Conservation (phyloP, 2,113 vertebrate genomes). For the Labeo catla region DNA sequence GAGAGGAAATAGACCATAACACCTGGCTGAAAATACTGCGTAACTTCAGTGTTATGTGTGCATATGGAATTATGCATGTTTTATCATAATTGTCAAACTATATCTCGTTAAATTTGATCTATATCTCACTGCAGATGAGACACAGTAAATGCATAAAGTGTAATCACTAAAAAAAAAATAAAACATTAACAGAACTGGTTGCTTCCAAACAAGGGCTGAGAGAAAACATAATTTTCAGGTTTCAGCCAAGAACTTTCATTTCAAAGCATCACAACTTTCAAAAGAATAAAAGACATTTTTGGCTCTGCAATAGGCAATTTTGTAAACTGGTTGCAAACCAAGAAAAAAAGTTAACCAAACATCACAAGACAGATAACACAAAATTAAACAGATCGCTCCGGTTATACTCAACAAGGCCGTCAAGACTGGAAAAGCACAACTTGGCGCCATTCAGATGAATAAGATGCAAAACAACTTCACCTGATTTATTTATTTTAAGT, state of each 20-base stretch:
- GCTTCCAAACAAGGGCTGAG: not conserved
- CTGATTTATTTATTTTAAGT: not conserved
- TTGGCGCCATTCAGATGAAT: not conserved
- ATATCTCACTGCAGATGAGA: not conserved
- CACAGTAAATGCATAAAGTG: not conserved
- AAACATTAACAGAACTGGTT: not conserved
- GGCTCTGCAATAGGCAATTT: not conserved
- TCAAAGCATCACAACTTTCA: not conserved
- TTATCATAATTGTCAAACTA: not conserved
- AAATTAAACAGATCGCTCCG: not conserved
- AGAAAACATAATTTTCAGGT: not conserved
- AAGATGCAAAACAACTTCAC: not conserved
- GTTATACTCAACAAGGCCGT: not conserved
- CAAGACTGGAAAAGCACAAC: not conserved
- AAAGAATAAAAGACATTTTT: not conserved
- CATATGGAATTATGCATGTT: not conserved
- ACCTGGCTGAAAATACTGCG: not conserved
- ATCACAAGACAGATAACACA: not conserved
- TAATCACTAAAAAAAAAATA: not conserved
- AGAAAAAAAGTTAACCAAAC: not conserved
- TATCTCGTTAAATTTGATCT: not conserved
- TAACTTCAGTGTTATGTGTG: not conserved
- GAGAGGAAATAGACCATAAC: not conserved
- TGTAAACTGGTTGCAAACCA: not conserved
- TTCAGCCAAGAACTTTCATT: not conserved